Evolutionary conservation across 2,113 vertebrate genomes (phyloP).

Genomic region (Anas platyrhynchos): DNA sequence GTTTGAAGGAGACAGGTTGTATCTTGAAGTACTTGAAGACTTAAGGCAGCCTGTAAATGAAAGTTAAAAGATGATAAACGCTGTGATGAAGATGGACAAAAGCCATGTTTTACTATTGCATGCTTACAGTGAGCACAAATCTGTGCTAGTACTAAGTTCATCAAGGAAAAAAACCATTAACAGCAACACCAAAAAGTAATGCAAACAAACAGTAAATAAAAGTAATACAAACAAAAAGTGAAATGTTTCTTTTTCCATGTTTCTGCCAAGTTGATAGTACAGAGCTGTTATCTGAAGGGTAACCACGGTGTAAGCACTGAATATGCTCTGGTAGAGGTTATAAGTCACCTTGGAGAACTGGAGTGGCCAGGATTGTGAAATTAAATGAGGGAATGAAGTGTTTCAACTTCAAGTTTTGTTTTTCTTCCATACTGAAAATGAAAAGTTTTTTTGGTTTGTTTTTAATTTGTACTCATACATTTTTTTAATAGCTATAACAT

Average conservation of each 20-base stretch:
- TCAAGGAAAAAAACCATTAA: no score
- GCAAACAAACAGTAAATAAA: no score
- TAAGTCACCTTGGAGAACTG: not conserved
- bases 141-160: not conserved
- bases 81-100: not conserved
- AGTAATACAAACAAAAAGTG: no score
- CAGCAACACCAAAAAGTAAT: no score
- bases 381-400: not conserved
- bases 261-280: not conserved
- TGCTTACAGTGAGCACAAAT: not conserved
- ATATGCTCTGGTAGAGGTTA: not conserved
- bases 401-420: not conserved
- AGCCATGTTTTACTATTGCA: not conserved
- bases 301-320: accelerated
- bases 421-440: not conserved
- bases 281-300: not conserved
- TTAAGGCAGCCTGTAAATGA: not conserved
- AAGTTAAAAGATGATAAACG: not conserved
- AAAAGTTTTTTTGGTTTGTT: not conserved
- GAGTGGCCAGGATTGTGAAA: not conserved
- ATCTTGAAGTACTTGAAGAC: not conserved
- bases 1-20: not conserved
- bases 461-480: not conserved
- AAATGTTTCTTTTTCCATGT: no score
- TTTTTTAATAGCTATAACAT: not conserved